Percentiles rank a stretch among this genome's conserved stretches.
These are phyloP conservation scores for Andinoacara biseriatus DNA, from an alignment of 2,113 vertebrate genomes.

Conservation along the genomic window DNA sequence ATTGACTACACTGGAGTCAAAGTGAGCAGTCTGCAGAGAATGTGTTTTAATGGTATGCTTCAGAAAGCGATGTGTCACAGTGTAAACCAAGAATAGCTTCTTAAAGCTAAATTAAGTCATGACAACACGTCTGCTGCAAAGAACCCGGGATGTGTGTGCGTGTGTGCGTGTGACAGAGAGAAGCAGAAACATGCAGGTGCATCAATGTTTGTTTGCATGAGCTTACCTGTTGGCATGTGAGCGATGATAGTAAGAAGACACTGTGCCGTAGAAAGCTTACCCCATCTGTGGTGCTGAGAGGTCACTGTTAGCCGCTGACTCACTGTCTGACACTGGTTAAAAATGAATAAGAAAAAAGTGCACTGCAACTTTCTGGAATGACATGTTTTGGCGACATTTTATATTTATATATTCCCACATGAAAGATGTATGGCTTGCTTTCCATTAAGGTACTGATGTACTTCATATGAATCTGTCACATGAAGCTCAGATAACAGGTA, in stretches of 20 bases:
- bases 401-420: neutral
- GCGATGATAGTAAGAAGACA: slow-evolving; percentile 57
- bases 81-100: slow-evolving; percentile 23
- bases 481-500: neutral
- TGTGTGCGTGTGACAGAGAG: neutral
- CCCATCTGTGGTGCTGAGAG: neutral
- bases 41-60: slow-evolving; percentile 8
- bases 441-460: neutral
- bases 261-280: slow-evolving; percentile 2
- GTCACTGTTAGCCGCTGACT: slow-evolving; percentile 50
- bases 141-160: neutral
- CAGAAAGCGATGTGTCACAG: slow-evolving; percentile 1
- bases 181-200: neutral
- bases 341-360: slow-evolving; percentile 49
- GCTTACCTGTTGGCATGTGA: slow-evolving; percentile 14
- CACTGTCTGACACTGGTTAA: slow-evolving; percentile 46
- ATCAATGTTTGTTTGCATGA: slow-evolving; percentile 3
- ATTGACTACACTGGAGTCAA: slow-evolving; percentile 27
- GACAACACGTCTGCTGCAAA: slow-evolving; percentile 42
- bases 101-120: slow-evolving; percentile 27
- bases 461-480: neutral
- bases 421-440: neutral
- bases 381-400: neutral
- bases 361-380: slow-evolving; percentile 1
- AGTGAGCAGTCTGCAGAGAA: neutral